A percentile compares a stretch with the other conserved stretches of the same genome.
phyloP scores from a whole-genome alignment of 2,888 invertebrate species.

The Nesidiocoris tenuis region DNA sequence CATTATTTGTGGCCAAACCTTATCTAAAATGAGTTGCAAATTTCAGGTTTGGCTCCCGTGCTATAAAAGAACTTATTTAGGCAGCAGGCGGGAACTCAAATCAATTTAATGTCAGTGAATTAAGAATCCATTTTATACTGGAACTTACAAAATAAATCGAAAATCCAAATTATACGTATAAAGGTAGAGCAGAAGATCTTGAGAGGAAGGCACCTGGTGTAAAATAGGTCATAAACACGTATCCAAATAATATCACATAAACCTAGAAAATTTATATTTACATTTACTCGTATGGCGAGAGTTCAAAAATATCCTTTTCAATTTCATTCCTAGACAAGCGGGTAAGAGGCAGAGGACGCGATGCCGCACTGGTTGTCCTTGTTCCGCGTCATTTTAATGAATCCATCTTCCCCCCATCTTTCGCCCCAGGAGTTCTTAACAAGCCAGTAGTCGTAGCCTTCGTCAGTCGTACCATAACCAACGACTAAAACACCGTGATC shows the following conservation, averaged over 20 bases:
- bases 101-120: too few species aligned
- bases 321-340: conserved; percentile 79
- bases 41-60: too few species aligned
- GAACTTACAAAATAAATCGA: too few species aligned
- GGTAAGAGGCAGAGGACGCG: conserved; percentile 79
- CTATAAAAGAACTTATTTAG: too few species aligned
- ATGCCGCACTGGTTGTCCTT: conserved; percentile 83
- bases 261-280: neutral
- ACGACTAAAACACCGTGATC: conserved; percentile 86
- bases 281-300: neutral
- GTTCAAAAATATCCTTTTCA: neutral
- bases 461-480: conserved; percentile 72
- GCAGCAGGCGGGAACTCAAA: too few species aligned
- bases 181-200: too few species aligned
- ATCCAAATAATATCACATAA: conserved; percentile 6
- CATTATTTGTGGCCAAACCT: too few species aligned
- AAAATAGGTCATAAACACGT: too few species aligned
- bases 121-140: too few species aligned
- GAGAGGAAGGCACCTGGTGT: too few species aligned
- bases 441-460: conserved; percentile 73
- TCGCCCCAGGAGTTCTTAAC: conserved; percentile 85
- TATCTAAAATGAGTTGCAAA: too few species aligned
- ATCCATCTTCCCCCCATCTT: conserved; percentile 80
- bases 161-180: too few species aligned
- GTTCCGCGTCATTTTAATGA: conserved; percentile 85